phyloP scores from a whole-genome alignment of 1,140 invertebrate genomes.

The Apis mellifera region DNA sequence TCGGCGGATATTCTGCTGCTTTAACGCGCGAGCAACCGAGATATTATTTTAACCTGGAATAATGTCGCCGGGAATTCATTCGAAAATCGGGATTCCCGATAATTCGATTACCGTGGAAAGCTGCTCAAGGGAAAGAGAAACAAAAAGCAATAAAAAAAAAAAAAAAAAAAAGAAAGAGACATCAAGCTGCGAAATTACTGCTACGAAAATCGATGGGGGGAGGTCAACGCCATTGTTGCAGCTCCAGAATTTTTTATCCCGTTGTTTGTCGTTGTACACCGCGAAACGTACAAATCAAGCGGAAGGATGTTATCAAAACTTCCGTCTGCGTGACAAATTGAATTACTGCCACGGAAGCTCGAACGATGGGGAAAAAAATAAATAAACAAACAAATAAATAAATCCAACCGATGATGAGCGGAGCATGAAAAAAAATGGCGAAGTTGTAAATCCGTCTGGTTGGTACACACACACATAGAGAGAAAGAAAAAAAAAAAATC shows the following conservation, averaged over 20 bases:
- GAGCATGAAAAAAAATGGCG: constrained; percentile 23
- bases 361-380: constrained; percentile 13
- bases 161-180: neutral
- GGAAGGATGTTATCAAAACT: constrained; percentile 70
- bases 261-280: constrained; percentile 21
- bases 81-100: constrained; percentile 43
- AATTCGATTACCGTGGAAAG: constrained; percentile 55
- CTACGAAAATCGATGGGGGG: constrained; percentile 53
- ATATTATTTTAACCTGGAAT: constrained; percentile 46
- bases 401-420: neutral
- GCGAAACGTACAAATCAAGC: constrained; percentile 65
- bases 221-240: constrained; percentile 16
- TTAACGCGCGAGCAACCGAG: neutral
- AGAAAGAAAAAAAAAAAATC: constrained; percentile 22
- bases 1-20: constrained; percentile 1
- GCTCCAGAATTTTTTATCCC: constrained; percentile 15
- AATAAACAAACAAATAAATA: constrained; percentile 8
- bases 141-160: neutral
- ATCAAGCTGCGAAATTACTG: neutral
- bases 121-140: neutral
- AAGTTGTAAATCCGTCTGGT: constrained; percentile 54
- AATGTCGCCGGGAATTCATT: constrained; percentile 47
- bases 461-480: constrained; percentile 6
- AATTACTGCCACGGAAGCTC: constrained; percentile 62
- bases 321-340: constrained; percentile 69